These are phyloP conservation scores for Vollenhovia emeryi DNA, from an alignment of 1,140 invertebrate species.

Conservation along the genomic window DNA sequence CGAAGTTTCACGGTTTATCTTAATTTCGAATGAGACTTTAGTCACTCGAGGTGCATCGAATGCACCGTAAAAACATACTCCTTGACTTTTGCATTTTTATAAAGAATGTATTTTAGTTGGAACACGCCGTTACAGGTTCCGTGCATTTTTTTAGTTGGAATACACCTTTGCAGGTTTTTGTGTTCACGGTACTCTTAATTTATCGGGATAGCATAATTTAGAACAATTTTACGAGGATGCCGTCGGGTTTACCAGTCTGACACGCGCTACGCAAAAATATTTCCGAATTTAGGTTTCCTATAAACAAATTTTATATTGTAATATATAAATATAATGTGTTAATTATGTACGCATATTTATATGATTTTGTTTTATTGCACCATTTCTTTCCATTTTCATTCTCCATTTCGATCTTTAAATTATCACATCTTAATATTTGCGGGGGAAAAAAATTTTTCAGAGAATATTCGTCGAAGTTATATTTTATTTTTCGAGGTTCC, in stretches of 20 bases:
- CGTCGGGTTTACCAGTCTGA: neutral
- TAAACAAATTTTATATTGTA: constrained; percentile 58
- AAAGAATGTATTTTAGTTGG: constrained; percentile 26
- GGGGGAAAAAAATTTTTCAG: neutral
- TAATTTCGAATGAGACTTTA: constrained; percentile 26
- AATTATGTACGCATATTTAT: constrained; percentile 31
- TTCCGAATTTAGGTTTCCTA: constrained; percentile 54
- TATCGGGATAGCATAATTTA: constrained; percentile 16
- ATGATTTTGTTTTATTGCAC: constrained; percentile 39
- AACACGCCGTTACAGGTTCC: too few relatives aligned
- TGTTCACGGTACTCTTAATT: constrained; percentile 37
- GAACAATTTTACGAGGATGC: neutral
- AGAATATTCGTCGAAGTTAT: neutral
- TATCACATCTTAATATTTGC: too few relatives aligned
- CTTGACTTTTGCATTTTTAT: constrained; percentile 38
- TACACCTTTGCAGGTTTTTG: constrained; percentile 2
- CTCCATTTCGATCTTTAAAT: neutral
- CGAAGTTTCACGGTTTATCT: constrained; percentile 59
- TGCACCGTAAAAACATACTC: constrained; percentile 3
- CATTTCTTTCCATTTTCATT: constrained; percentile 21
- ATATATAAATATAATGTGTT: constrained; percentile 56
- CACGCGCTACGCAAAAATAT: constrained; percentile 6
- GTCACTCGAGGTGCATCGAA: neutral
- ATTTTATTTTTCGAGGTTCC: neutral
- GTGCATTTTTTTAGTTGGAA: constrained; percentile 40